Evolutionary conservation across 2,113 vertebrate genomes (phyloP), one percentile per base, ranked within the genome.

Genomic region (Crotalus horridus): DNA sequence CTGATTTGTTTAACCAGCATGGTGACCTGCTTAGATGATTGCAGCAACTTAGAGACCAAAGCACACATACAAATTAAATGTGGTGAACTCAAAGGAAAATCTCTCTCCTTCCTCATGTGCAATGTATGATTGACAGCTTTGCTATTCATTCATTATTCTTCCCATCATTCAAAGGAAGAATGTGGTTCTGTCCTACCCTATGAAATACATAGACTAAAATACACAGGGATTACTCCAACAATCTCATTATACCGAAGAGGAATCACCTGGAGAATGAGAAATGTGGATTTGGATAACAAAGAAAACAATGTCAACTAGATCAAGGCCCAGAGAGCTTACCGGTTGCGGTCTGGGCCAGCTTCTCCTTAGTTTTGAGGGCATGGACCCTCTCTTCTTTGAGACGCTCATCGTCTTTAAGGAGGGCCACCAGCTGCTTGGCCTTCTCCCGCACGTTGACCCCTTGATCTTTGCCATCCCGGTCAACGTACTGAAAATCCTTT

Each of bases 321-420:
- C 11, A 20, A 85, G 26, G 13, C 46, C 23, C 10, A 4, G 24
- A 26, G 6, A 43, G 39, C 96, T 97, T 93, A 98, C 98, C 98
- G 21, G 98, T 99, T 94, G 98, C 98, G 1, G 98, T 99, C 97
- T 99, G 98, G 85, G 98, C 98, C 97, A 99, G 98, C 96, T 99
- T 99, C 96, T 99, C 99, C 98, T 99, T 99, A 97, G 99, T 99
- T 98, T 99, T 99, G 94, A 99, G 98, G 0, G 99, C 99, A 0
- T 99, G 99, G 89, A 98, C 98, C 46, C 99, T 98, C 96, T 99
- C 98, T 92, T 98, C 99, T 94, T 98, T 97, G 93, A 99, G 98
- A 91, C 98, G 97, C 93, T 99, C 99, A 93, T 99, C 99, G 0
- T 99, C 99, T 64, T 98, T 98, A 93, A 99, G 97, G 93, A 99